Percentiles rank a stretch among this genome's conserved stretches.
Conservation (phyloP, 2,797 vertebrate species). For the Crocidura indochinensis region DNA sequence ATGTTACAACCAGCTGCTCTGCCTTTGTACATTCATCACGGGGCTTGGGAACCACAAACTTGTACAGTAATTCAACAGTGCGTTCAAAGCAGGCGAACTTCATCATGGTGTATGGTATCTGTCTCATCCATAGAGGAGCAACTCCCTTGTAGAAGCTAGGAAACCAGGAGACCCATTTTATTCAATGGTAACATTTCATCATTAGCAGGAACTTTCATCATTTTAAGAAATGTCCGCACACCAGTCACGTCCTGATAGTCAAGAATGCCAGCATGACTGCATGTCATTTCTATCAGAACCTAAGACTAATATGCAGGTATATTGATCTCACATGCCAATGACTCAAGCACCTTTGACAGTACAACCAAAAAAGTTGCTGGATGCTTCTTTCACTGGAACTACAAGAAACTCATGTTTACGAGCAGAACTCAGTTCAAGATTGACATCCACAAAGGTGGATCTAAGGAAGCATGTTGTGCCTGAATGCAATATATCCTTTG, state of each 20-base stretch:
- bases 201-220: background rate
- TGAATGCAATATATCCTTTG: too few species aligned
- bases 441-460: constrained; percentile 96
- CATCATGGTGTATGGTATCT: too few species aligned
- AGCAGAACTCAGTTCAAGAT: constrained; percentile 91
- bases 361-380: constrained; percentile 95
- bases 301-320: constrained; percentile 93
- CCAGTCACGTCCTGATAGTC: constrained; percentile 91
- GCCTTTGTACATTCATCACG: too few species aligned
- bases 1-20: too few species aligned
- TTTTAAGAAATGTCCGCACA: constrained; percentile 90
- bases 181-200: too few species aligned
- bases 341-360: constrained; percentile 97
- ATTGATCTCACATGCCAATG: constrained; percentile 97
- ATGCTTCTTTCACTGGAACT: constrained; percentile 89
- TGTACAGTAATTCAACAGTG: too few species aligned
- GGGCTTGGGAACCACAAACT: too few species aligned
- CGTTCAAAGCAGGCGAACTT: too few species aligned
- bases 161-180: too few species aligned
- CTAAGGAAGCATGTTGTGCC: constrained; percentile 95
- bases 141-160: too few species aligned
- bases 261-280: constrained; percentile 83
- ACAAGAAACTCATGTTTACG: constrained; percentile 87
- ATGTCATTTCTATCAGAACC: constrained; percentile 92
- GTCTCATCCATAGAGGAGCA: too few species aligned